These are phyloP conservation scores for Notocelia uddmanniana DNA, from an alignment of 2,888 invertebrate species.

Conservation along the genomic window DNA sequence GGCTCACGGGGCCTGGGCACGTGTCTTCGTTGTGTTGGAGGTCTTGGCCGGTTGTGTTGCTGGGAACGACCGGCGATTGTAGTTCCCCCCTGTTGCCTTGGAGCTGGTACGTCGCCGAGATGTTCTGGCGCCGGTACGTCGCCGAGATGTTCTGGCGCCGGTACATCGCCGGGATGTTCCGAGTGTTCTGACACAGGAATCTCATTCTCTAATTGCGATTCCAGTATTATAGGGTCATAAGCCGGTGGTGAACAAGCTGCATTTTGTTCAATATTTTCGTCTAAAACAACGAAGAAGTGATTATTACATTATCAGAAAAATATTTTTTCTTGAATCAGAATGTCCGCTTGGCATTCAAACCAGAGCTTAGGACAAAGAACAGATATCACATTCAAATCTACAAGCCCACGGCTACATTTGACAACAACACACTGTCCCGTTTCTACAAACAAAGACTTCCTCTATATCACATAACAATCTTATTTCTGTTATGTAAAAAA, in stretches of 20 bases:
- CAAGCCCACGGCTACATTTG: no score
- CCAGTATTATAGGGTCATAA: background rate
- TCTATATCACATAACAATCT: no score
- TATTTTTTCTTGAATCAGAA: background rate
- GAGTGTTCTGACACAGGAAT: background rate
- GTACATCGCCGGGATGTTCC: background rate
- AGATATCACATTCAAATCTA: no score
- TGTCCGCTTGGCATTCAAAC: no score
- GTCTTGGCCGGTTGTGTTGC: background rate
- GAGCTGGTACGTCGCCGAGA: background rate
- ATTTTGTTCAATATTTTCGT: background rate
- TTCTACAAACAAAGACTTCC: no score
- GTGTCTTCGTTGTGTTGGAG: background rate
- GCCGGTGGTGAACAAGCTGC: background rate
- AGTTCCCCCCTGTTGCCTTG: background rate
- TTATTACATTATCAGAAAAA: background rate
- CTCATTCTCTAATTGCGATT: background rate
- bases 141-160: background rate
- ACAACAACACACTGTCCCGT: no score
- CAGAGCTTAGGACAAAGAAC: no score
- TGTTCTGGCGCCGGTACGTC: no score
- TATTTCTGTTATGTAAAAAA: no score
- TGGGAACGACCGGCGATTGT: constrained; percentile 1
- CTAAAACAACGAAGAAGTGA: background rate
- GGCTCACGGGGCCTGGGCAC: background rate